phyloP scores from a whole-genome alignment of 1,140 invertebrate genomes.

The Pseudomyrmex cubaensis region DNA sequence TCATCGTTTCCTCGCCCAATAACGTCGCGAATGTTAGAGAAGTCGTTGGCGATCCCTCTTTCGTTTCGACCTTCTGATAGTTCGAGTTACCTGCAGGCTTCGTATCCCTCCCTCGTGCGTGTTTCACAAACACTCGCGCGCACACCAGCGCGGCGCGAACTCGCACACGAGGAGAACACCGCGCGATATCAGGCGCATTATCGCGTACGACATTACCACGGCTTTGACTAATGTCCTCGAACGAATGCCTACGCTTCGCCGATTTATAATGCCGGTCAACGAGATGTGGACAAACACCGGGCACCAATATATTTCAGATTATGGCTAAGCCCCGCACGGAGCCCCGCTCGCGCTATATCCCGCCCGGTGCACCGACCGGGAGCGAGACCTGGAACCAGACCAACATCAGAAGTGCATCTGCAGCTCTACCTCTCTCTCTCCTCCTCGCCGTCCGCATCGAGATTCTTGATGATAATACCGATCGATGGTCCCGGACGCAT shows the following conservation, averaged over 20 bases:
- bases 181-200: slow-evolving; percentile 83
- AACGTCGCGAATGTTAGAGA: slow-evolving; percentile 48
- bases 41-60: slow-evolving; percentile 62
- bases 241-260: slow-evolving; percentile 85
- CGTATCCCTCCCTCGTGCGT: background rate
- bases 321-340: slow-evolving; percentile 80
- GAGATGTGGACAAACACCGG: slow-evolving; percentile 85
- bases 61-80: slow-evolving; percentile 75
- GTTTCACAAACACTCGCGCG: background rate
- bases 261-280: slow-evolving; percentile 85
- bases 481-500: slow-evolving; percentile 71
- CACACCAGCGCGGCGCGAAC: slow-evolving; percentile 49
- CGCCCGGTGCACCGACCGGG: slow-evolving; percentile 47
- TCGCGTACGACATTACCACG: slow-evolving; percentile 83
- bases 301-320: slow-evolving; percentile 85
- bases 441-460: slow-evolving; percentile 37
- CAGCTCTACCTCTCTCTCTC: slow-evolving; percentile 26
- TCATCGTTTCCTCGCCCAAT: slow-evolving; percentile 40
- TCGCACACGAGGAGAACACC: slow-evolving; percentile 65
- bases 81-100: slow-evolving; percentile 65
- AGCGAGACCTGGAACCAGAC: slow-evolving; percentile 73
- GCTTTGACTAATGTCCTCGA: slow-evolving; percentile 85
- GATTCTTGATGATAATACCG: slow-evolving; percentile 78
- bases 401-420: slow-evolving; percentile 81
- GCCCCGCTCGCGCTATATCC: slow-evolving; percentile 41